Base-by-base conservation (phyloP, 2,888 invertebrate genomes). In the Pocota personata region DNA sequence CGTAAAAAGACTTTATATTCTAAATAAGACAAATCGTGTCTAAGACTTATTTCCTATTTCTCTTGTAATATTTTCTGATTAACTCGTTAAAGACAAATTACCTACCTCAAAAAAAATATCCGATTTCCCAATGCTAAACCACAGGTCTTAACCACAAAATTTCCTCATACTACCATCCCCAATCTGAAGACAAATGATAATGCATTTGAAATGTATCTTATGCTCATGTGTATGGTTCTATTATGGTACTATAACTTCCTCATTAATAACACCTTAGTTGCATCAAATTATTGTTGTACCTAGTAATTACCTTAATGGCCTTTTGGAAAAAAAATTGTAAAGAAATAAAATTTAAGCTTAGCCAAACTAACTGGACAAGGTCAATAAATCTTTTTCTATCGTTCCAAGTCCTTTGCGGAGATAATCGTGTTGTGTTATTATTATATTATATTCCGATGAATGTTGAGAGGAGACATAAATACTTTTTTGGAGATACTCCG, bases 261-360 rank as follows among this genome's bases (percentile, higher is more conserved):
- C 55, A 64, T 64, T 52, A 43, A 55, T 64, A 55, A 57, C 43
- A 32, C 43, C 64, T 55, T 55, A 43, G 43, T 62, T 75, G 75
- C 75, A 75, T 64, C 46, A 55, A 21, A 52, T 69, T 69, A 62
- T 52, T 50, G 40, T 40, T 62, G 60, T 50, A 8, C 52, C 72
- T 40, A n/a, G 55, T 75, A 75, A 75, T 75, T 66, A 75, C 66
- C 19, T 46, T 66, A 75, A 75, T 75, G 55, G 55, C 46, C 21
- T 64, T 32, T 43, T 35, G 32, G 14, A 12, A 35, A 24, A n/a
- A 35, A 5, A 2, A 0, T 16, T 12, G 21, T 24, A 48, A 40
- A 55, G 10, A 35, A 35, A 30, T 21, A 21, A 43, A 43, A 8
- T 10, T 21, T 3, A 24, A 35, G 46, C 43, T 71, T 32, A 57